Base-by-base conservation (phyloP, 2,888 invertebrate genomes). In the Brachypterus glaber region DNA sequence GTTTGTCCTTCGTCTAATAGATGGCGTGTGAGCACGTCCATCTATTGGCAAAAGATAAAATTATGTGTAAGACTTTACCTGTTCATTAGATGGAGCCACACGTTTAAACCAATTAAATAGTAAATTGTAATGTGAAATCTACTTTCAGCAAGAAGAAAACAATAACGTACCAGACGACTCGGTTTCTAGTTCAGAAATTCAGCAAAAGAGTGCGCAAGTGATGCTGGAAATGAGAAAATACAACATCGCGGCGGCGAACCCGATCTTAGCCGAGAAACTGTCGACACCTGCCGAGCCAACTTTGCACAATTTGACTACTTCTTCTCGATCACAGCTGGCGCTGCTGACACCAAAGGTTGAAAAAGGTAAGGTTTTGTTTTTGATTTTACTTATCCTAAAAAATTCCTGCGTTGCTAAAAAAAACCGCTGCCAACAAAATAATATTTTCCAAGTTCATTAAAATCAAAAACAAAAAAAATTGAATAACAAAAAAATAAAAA, bases 161-260 rank as follows among this genome's bases (percentile, higher is more conserved):
- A 70, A 70, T 52, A 69, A 67, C 47, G 57, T 64, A 16, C 56
- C 59, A 11, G 52, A 55, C 29, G 52, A 54, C 34, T 42, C 54
- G 8, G 48, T 49, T 15, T 50, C 46, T 43, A 52, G 49, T 50
- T 54, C 58, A 13, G 50, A 46, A 16, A 40, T 48, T 25, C 51
- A 51, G 27, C 55, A 55, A 18, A 63, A 63, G 52, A 57, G 54
- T 45, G 56, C 59, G 43, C 63, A 63, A 43, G 51, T 55, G 21
- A 11, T 11, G 27, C 48, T 60, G 45, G 65, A 64, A 43, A 58
- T 64, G 55, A 55, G 63, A 11, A 63, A 81, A 60, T 83, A 79
- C 61, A 84, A 84, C 50, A 86, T 89, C 47, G 84, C 84, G 17
- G 87, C 88, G 8, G 83, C 86, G 31, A 90, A 90, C 66, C 90